Percentiles rank a stretch among this genome's conserved stretches.
phyloP scores from a whole-genome alignment of 2,797 vertebrate species.

The Petrocephalus sullivani region DNA sequence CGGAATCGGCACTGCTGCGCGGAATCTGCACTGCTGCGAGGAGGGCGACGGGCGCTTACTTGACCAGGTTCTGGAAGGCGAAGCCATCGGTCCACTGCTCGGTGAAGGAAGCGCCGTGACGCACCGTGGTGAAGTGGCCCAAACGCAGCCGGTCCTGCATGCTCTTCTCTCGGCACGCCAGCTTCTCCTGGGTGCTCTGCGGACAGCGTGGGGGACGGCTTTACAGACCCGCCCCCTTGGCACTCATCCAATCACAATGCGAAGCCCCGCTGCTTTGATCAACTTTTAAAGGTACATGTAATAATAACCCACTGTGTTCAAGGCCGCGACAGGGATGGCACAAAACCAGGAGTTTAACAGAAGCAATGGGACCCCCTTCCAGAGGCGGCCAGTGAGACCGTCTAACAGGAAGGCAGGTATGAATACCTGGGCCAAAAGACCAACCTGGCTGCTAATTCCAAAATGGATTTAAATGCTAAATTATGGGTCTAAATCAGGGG shows the following conservation, averaged over 20 bases:
- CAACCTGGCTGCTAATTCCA: background rate
- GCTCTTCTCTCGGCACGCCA: slow-evolving; percentile 97
- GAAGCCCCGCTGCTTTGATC: too few species aligned
- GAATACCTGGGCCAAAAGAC: background rate
- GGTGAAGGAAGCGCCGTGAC: slow-evolving; percentile 96
- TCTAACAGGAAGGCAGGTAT: background rate
- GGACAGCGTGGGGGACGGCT: background rate
- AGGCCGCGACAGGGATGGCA: background rate
- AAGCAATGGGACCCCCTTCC: background rate
- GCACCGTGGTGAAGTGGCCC: slow-evolving; percentile 96
- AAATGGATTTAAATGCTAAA: background rate
- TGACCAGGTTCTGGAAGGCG: slow-evolving; percentile 98
- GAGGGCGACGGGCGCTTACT: slow-evolving; percentile 66
- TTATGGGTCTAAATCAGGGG: background rate
- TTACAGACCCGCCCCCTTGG: background rate
- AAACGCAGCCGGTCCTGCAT: slow-evolving; percentile 98
- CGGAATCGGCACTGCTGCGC: too few species aligned
- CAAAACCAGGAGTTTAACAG: background rate
- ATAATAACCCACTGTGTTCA: background rate
- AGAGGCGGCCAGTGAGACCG: background rate
- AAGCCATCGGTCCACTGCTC: slow-evolving; percentile 99
- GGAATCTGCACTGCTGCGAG: background rate
- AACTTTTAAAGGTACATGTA: background rate
- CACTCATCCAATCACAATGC: background rate
- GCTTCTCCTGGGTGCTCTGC: slow-evolving; percentile 86